Base-by-base conservation (phyloP, 2,113 vertebrate genomes). In the Equus quagga region DNA sequence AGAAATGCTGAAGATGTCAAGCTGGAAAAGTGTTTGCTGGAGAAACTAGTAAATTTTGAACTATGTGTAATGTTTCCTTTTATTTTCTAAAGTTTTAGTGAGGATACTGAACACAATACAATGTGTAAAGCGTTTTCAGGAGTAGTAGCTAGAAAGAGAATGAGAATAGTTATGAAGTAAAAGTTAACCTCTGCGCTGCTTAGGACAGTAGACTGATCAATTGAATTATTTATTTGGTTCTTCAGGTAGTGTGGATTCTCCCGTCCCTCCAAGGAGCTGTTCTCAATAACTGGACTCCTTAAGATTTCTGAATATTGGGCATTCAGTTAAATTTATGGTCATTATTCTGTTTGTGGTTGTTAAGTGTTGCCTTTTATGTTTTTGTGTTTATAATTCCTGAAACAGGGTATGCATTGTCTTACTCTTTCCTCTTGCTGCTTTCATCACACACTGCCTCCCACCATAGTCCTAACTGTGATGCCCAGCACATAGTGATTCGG, bases 181-280 rank as follows among this genome's bases (percentile, higher is more conserved):
- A 85, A 89, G 26, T 65, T 80, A 67, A 75, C 54, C 11, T 49
- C 31, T 64, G 19, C 8, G 60, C n/a, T 92, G 14, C 62, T 96
- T 83, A 72, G 0, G 72, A 86, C 24, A 94, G 31, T 83, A 70
- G 41, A 46, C 21, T 79, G 31, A 70, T 94, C 14, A 72, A 64
- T 84, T 92, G 60, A 89, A 54, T 84, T 75, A 28, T 84, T 91
- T 81, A 75, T 60, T 91, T 92, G 31, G 23, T 94, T 96, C n/a
- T 79, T 81, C 24, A 86, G 33, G 49, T 41, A 70, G 28, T 56
- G 8, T 65, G 17, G n/a, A 46, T 70, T 54, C 49, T 81, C 89
- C 14, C 14, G 7, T 96, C 80, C 15, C 49, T 92, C 51, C 44
- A 64, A 81, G 83, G 85, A 85, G 58, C 46, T 89, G 62, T 88